Conservation (phyloP, 2,113 vertebrate species). For the Thunnus thynnus region DNA sequence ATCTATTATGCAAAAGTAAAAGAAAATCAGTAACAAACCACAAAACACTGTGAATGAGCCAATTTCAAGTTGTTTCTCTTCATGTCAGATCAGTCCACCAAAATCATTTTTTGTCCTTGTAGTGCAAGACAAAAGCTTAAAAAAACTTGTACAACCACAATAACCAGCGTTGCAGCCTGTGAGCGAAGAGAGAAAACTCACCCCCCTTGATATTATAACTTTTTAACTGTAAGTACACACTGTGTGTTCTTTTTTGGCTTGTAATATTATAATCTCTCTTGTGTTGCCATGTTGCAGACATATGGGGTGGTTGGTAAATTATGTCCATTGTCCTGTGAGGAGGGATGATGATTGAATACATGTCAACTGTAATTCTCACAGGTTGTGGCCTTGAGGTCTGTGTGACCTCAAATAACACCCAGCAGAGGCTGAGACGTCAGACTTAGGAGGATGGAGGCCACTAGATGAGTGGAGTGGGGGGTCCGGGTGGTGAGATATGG, state of each 20-base stretch:
- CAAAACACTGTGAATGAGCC: no score
- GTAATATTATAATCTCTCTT: constrained; percentile 35
- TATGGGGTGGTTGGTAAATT: constrained; percentile 70
- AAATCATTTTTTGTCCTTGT: no score
- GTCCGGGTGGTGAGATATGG: not conserved
- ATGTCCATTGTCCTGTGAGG: constrained; percentile 63
- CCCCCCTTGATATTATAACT: no score
- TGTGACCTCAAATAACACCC: constrained; percentile 74
- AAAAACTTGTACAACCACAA: no score
- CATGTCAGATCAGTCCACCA: no score
- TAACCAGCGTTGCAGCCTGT: no score
- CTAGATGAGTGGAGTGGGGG: constrained; percentile 7
- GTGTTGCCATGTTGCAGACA: constrained; percentile 71
- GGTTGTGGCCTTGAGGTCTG: constrained; percentile 66
- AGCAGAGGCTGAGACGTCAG: constrained; percentile 57
- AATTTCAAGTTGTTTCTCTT: no score
- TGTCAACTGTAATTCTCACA: constrained; percentile 68
- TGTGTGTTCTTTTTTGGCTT: constrained; percentile 31
- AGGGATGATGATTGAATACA: constrained; percentile 69
- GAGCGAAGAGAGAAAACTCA: no score
- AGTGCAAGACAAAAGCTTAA: no score
- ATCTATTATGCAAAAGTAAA: no score
- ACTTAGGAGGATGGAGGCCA: constrained; percentile 12
- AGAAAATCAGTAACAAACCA: no score
- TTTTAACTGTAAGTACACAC: not conserved